Percentiles rank a stretch among this genome's conserved stretches.
Evolutionary conservation across 2,888 invertebrate genomes (phyloP).

Genomic region (Cheilosia grossa): DNA sequence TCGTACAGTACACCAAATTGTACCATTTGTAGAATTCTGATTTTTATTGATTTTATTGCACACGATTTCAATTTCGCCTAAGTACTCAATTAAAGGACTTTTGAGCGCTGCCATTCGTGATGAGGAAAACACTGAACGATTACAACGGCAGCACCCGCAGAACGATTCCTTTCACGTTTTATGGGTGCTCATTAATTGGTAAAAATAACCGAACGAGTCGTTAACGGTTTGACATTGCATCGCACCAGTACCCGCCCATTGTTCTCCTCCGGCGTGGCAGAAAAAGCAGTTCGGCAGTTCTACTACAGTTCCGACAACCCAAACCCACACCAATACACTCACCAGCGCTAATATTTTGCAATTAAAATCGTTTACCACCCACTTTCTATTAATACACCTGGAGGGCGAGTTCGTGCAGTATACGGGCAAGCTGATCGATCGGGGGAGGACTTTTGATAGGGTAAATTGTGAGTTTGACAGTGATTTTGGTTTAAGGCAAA

Average conservation of each 20-base stretch:
- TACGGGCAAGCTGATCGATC: constrained; percentile 7
- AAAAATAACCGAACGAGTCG: constrained; percentile 57
- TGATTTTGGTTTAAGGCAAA: constrained; percentile 25
- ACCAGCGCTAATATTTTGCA: constrained; percentile 61
- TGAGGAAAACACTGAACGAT: constrained; percentile 30
- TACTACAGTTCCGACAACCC: not conserved
- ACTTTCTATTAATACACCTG: constrained; percentile 35
- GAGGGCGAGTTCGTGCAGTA: constrained; percentile 4
- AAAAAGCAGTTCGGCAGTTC: constrained; percentile 8
- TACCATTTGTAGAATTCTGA: constrained; percentile 1
- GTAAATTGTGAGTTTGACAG: constrained; percentile 17
- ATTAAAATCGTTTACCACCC: constrained; percentile 58
- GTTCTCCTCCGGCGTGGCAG: constrained; percentile 8
- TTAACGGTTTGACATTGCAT: constrained; percentile 59
- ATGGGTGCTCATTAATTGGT: constrained; percentile 59
- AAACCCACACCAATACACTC: constrained; percentile 12
- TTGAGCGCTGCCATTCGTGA: constrained; percentile 40
- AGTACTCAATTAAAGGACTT: constrained; percentile 66
- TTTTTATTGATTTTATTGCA: constrained; percentile 58
- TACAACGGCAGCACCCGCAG: not conserved
- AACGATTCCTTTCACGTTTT: constrained; percentile 46
- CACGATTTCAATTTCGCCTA: constrained; percentile 66
- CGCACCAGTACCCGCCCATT: constrained; percentile 3
- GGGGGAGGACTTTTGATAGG: constrained; percentile 19
- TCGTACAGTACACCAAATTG: not conserved